phyloP scores from a whole-genome alignment of 2,888 invertebrate genomes.

The Trachelus stipa region DNA sequence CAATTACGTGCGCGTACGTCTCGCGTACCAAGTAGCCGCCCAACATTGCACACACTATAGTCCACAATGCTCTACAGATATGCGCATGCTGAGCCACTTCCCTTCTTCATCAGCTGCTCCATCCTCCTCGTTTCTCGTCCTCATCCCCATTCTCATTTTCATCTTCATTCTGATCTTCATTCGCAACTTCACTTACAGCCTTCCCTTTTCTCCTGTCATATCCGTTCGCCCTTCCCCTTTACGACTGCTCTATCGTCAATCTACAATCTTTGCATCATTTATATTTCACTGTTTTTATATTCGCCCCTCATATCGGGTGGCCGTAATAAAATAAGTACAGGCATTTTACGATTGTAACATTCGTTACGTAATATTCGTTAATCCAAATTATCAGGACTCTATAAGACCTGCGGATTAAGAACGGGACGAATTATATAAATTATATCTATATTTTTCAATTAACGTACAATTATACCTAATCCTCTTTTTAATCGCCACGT shows the following conservation, averaged over 20 bases:
- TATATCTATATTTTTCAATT: neutral
- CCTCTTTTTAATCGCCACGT: neutral
- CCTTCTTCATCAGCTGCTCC: conserved; percentile 3
- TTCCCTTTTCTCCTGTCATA: neutral
- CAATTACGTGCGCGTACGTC: conserved; percentile 65
- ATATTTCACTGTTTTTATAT: conserved; percentile 57
- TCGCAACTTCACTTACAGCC: neutral
- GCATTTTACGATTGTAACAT: neutral
- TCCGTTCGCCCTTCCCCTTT: conserved; percentile 18
- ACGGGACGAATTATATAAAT: neutral
- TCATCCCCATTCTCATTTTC: conserved; percentile 24
- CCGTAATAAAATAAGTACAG: conserved; percentile 15
- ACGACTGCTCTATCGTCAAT: conserved; percentile 29
- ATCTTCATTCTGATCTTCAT: conserved; percentile 26
- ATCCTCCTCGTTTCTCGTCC: conserved; percentile 12
- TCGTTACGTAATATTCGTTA: neutral
- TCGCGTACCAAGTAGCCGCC: conserved; percentile 65
- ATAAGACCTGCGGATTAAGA: neutral
- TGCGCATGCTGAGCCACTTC: neutral
- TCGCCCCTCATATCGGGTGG: conserved; percentile 27
- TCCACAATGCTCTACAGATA: conserved; percentile 4
- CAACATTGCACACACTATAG: conserved; percentile 29
- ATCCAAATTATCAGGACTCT: neutral
- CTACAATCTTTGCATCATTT: conserved; percentile 59
- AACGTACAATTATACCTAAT: neutral